These are phyloP conservation scores for Melieria crassipennis DNA, from an alignment of 2,888 invertebrate genomes.

Conservation along the genomic window DNA sequence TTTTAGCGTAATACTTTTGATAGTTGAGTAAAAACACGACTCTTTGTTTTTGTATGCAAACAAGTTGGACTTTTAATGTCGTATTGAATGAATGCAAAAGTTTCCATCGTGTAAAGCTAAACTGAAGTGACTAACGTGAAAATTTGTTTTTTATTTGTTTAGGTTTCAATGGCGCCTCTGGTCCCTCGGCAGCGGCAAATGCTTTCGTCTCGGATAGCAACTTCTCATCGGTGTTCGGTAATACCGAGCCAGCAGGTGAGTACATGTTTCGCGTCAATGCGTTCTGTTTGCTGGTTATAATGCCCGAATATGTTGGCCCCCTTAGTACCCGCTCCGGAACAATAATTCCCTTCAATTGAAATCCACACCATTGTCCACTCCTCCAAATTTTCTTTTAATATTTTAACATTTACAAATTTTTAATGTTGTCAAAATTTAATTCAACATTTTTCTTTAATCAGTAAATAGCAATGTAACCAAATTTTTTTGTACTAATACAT, in stretches of 20 bases:
- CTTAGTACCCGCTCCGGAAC: too few species aligned
- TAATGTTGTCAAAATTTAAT: too few species aligned
- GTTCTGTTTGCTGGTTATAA: too few species aligned
- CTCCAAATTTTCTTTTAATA: too few species aligned
- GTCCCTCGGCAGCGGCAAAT: constrained; percentile 66
- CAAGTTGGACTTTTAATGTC: neutral
- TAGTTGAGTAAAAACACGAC: constrained; percentile 4
- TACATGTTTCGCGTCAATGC: constrained; percentile 35
- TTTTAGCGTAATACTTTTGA: constrained; percentile 15
- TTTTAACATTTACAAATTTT: too few species aligned
- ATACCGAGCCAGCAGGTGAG: constrained; percentile 76
- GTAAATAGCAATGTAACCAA: too few species aligned
- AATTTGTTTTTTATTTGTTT: neutral
- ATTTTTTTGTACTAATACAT: too few species aligned
- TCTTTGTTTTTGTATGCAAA: neutral
- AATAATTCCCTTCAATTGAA: too few species aligned
- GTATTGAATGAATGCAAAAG: neutral
- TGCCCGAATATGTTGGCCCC: too few species aligned
- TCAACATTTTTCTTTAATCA: too few species aligned
- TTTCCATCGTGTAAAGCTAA: neutral
- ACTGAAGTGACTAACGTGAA: neutral
- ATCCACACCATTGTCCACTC: too few species aligned
- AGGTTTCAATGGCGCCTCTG: constrained; percentile 67
- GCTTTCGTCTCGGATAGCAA: constrained; percentile 86
- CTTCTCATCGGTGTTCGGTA: constrained; percentile 89